Percentiles rank a stretch among this genome's conserved stretches.
These are phyloP conservation scores for Reinhardtius hippoglossoides DNA, from an alignment of 2,113 vertebrate genomes.

Conservation along the genomic window DNA sequence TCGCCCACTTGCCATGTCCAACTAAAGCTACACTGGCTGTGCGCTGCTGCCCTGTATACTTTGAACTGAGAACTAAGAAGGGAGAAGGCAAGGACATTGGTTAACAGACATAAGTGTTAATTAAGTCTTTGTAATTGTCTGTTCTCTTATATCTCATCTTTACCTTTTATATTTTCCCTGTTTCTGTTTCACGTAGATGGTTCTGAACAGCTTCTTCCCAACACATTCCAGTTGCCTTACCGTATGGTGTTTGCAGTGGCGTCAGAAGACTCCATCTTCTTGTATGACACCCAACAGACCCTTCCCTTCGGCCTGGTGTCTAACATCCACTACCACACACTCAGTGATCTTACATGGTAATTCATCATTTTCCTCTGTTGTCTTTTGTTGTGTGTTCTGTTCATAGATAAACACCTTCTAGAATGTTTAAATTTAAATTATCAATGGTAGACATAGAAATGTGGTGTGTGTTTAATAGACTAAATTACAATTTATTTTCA, in stretches of 20 bases:
- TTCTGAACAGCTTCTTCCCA: conserved; percentile 54
- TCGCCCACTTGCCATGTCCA: conserved; percentile 94
- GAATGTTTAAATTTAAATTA: neutral
- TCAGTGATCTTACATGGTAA: conserved; percentile 97
- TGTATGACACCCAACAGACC: conserved; percentile 95
- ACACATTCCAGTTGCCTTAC: conserved; percentile 88
- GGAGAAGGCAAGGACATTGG: conserved; percentile 79
- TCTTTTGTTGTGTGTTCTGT: neutral
- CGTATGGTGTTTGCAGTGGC: conserved; percentile 96
- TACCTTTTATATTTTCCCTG: neutral
- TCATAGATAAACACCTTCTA: neutral
- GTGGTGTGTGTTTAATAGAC: neutral
- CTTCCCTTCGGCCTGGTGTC: conserved; percentile 94
- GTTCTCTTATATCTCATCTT: neutral
- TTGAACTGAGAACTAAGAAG: conserved; percentile 85
- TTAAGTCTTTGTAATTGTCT: neutral
- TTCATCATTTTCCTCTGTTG: neutral
- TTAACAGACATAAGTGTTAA: neutral
- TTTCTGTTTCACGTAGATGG: conserved; percentile 78
- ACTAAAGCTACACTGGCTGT: conserved; percentile 95
- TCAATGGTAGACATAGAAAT: neutral
- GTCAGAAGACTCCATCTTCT: conserved; percentile 92
- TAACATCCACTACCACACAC: conserved; percentile 97
- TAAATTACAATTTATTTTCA: neutral
- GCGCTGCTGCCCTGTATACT: conserved; percentile 95